A percentile compares a stretch with the other conserved stretches of the same genome.
Evolutionary conservation across 2,797 vertebrate species (phyloP).

Genomic region (Morelia viridis): DNA sequence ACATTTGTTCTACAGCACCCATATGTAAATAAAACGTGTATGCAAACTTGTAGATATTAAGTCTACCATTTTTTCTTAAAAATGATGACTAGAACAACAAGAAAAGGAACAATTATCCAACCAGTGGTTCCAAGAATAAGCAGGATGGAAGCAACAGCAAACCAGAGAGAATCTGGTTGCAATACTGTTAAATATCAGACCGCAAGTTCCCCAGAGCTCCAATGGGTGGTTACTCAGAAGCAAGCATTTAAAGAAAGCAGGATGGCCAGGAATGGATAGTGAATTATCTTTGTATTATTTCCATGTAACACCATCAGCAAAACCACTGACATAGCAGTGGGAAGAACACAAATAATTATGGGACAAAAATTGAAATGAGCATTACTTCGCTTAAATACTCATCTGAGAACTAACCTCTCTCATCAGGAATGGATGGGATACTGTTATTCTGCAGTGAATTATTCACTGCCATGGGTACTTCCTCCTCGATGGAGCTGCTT

Average conservation of each 20-base stretch:
- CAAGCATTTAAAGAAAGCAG: not conserved
- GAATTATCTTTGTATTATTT: not conserved
- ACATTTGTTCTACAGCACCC: not conserved
- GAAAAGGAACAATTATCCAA: not conserved
- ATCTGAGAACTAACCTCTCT: slow-evolving; percentile 81
- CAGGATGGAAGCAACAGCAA: not conserved
- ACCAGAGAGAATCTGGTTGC: not conserved
- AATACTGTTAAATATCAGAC: not conserved
- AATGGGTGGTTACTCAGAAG: not conserved
- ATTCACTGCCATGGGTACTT: slow-evolving; percentile 76
- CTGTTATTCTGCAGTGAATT: slow-evolving; percentile 83
- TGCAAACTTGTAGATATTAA: not conserved
- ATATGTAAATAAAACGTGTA: not conserved
- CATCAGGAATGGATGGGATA: slow-evolving; percentile 79
- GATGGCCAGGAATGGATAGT: no score
- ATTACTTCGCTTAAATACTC: not conserved
- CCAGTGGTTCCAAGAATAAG: not conserved
- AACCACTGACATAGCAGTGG: not conserved
- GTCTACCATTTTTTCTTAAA: not conserved
- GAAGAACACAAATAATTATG: not conserved
- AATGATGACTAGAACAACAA: not conserved
- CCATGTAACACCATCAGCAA: not conserved
- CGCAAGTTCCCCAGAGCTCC: not conserved
- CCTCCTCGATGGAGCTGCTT: slow-evolving; percentile 83
- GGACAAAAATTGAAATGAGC: not conserved